These are phyloP conservation scores for Actinernus sp. DNA, from an alignment of 92 coral and sea anemone species.

Conservation along the genomic window DNA sequence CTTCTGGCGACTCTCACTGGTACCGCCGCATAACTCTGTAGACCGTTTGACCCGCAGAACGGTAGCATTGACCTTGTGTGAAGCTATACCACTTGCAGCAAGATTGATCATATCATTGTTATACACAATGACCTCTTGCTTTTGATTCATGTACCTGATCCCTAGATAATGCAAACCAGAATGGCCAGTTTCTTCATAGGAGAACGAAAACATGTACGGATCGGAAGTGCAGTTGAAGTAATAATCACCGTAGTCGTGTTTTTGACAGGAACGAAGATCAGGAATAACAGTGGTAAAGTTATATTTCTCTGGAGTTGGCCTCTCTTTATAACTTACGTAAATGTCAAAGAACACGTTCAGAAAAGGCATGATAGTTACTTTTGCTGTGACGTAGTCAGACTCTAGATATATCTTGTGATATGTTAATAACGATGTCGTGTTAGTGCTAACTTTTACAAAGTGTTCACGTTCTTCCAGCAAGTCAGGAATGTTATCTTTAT, in stretches of 20 bases:
- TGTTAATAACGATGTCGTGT: constrained; percentile 3
- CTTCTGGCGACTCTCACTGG: constrained; percentile 33
- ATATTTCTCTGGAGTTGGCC: constrained; percentile 32
- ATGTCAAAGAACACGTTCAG: constrained; percentile 26
- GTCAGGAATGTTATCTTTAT: no score
- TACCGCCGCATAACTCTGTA: constrained; percentile 11
- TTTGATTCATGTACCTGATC: constrained; percentile 28
- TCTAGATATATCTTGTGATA: constrained; percentile 51
- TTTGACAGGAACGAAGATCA: constrained; percentile 30
- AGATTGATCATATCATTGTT: neutral
- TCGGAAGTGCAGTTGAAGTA: constrained; percentile 35
- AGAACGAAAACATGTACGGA: constrained; percentile 47
- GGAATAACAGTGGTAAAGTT: constrained; percentile 41
- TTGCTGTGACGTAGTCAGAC: constrained; percentile 12
- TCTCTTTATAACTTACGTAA: constrained; percentile 28
- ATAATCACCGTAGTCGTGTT: neutral
- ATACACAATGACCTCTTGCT: neutral
- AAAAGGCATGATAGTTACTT: constrained; percentile 17
- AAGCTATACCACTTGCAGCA: neutral
- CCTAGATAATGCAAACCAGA: constrained; percentile 72
- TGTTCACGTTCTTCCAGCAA: no score
- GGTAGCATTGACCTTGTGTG: neutral
- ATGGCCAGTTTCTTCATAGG: constrained; percentile 43
- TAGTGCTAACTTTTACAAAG: constrained; percentile 21
- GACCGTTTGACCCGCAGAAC: constrained; percentile 2